Evolutionary conservation across 2,888 invertebrate genomes (phyloP).

Genomic region (Eristalinus sepulchralis): DNA sequence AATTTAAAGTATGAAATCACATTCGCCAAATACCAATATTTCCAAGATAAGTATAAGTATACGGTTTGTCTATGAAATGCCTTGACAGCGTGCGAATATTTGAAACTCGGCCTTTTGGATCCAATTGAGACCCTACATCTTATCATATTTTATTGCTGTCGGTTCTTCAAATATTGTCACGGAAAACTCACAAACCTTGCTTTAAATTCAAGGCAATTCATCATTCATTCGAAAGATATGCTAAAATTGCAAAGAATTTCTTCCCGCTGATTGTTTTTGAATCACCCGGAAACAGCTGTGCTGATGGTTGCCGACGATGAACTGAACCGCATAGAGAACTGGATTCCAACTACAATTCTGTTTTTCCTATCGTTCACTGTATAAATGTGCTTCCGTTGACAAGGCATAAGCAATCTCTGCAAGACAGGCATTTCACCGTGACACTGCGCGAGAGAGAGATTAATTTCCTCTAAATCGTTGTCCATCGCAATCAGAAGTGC

Average conservation of each 20-base stretch:
- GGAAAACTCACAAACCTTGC: too few species aligned
- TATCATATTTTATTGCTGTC: too few species aligned
- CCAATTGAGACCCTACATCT: too few species aligned
- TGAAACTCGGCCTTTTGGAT: too few species aligned
- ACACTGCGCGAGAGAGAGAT: conserved; percentile 13
- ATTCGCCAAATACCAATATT: too few species aligned
- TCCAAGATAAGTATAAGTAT: too few species aligned
- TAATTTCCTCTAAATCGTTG: neutral
- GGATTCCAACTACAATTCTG: neutral
- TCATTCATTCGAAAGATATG: too few species aligned
- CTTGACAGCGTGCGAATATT: too few species aligned
- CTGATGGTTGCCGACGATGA: neutral
- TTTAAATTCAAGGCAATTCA: too few species aligned
- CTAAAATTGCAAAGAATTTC: neutral
- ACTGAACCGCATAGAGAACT: neutral
- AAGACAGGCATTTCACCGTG: neutral
- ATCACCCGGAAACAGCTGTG: neutral
- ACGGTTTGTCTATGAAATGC: too few species aligned
- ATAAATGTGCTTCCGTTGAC: neutral
- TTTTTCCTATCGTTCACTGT: neutral
- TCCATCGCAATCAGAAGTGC: neutral
- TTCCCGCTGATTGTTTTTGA: neutral
- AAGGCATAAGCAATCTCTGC: neutral
- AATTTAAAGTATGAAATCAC: too few species aligned
- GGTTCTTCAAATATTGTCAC: too few species aligned